These are phyloP conservation scores for Agriopis marginaria DNA, from an alignment of 2,888 invertebrate genomes.

Conservation along the genomic window DNA sequence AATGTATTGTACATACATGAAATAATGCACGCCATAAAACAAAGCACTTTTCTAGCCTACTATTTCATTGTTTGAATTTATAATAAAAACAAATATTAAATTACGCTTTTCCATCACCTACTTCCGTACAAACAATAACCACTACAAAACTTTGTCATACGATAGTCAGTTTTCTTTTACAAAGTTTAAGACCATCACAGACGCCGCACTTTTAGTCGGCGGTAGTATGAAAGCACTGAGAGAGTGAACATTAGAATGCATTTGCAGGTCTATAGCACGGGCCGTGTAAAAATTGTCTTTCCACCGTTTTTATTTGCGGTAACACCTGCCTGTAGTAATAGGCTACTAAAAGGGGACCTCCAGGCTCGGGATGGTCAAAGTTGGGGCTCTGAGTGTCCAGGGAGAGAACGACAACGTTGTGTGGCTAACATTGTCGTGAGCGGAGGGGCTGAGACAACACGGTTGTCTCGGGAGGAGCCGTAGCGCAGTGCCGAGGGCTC, in stretches of 20 bases:
- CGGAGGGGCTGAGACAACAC: too few species aligned
- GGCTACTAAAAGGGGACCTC: too few species aligned
- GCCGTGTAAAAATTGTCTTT: neutral
- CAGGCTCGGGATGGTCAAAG: too few species aligned
- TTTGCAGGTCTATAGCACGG: too few species aligned
- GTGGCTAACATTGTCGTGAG: too few species aligned
- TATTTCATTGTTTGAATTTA: constrained; percentile 12
- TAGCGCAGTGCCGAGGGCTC: too few species aligned
- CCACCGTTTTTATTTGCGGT: too few species aligned
- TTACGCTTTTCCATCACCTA: constrained; percentile 51
- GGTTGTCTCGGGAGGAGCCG: too few species aligned
- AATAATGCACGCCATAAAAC: neutral
- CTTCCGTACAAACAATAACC: constrained; percentile 22
- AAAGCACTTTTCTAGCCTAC: neutral
- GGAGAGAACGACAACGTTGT: too few species aligned
- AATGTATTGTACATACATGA: neutral
- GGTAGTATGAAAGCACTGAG: neutral
- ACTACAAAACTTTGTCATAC: constrained; percentile 14
- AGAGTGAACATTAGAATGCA: neutral
- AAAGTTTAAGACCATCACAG: neutral
- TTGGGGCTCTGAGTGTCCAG: too few species aligned
- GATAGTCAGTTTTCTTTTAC: neutral
- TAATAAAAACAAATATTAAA: constrained; percentile 48
- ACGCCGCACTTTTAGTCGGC: neutral
- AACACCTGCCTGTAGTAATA: too few species aligned